Conservation (phyloP, 2,888 invertebrate genomes). For the Dusona sp. region DNA sequence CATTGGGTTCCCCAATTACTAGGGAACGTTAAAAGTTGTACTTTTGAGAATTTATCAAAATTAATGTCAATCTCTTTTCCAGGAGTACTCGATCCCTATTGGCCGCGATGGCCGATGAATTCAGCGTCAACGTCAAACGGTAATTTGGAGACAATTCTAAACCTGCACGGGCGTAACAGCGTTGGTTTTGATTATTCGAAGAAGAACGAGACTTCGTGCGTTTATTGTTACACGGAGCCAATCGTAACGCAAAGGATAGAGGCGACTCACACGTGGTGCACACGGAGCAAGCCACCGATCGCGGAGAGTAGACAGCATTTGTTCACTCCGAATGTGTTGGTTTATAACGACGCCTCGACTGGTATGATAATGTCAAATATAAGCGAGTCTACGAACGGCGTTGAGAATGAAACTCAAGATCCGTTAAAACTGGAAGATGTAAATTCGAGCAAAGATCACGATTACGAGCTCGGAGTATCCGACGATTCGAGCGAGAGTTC, state of each 20-base stretch:
- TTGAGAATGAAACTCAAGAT: constrained; percentile 37
- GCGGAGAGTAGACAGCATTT: constrained; percentile 77
- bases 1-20: too few species aligned
- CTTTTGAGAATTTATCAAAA: background rate
- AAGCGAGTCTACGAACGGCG: constrained; percentile 15
- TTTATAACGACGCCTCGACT: constrained; percentile 76
- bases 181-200: constrained; percentile 75
- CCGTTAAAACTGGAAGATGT: constrained; percentile 6
- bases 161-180: constrained; percentile 67
- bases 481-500: constrained; percentile 69
- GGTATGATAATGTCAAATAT: constrained; percentile 75
- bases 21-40: background rate
- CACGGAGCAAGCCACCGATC: constrained; percentile 73
- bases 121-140: constrained; percentile 63
- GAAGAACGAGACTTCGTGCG: constrained; percentile 79
- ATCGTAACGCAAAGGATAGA: constrained; percentile 73
- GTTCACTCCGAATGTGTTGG: constrained; percentile 77
- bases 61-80: background rate
- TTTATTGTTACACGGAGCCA: constrained; percentile 81
- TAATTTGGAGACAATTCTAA: constrained; percentile 76
- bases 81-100: constrained; percentile 66
- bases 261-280: constrained; percentile 65
- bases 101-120: constrained; percentile 71
- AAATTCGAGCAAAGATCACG: constrained; percentile 55
- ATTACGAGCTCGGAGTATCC: constrained; percentile 63